Evolutionary conservation across 2,797 vertebrate genomes (phyloP).

Genomic region (Sebastes kiyomatsui): DNA sequence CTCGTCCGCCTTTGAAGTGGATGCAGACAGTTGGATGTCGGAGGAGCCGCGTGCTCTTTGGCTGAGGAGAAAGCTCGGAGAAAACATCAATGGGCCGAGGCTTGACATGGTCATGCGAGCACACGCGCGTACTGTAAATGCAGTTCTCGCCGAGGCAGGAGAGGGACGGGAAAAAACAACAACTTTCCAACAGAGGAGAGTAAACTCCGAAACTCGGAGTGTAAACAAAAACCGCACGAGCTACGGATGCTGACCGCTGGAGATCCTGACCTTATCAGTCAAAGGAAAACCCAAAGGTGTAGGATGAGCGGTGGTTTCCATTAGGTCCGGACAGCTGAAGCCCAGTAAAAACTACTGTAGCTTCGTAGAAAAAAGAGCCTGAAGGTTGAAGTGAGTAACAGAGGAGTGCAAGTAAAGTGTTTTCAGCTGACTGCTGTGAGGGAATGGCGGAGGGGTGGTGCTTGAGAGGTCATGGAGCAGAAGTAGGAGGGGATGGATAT

Average conservation of each 20-base stretch:
- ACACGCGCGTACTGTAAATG: slow-evolving; percentile 20
- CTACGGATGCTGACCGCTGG: slow-evolving; percentile 10
- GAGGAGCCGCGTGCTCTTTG: slow-evolving; percentile 43
- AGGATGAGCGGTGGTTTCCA: slow-evolving; percentile 32
- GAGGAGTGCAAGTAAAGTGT: slow-evolving; percentile 14
- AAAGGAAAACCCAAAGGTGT: slow-evolving; percentile 45
- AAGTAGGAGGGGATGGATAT: slow-evolving; percentile 36
- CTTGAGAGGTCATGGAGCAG: slow-evolving; percentile 33
- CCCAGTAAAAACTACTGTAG: slow-evolving; percentile 20
- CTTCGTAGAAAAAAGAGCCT: slow-evolving; percentile 14
- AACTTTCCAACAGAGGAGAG: slow-evolving; percentile 29
- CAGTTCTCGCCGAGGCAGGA: slow-evolving; percentile 8
- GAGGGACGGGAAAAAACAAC: background rate
- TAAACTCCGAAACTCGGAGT: slow-evolving; percentile 28
- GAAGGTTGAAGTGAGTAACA: slow-evolving; percentile 40
- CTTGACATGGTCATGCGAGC: slow-evolving; percentile 45
- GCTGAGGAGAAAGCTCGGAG: slow-evolving; percentile 47
- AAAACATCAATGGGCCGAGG: slow-evolving; percentile 56
- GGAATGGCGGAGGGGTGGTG: background rate
- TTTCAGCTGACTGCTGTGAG: slow-evolving; percentile 42
- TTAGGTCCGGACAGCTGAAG: slow-evolving; percentile 49
- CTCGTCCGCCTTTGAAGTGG: slow-evolving; percentile 67
- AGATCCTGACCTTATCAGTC: slow-evolving; percentile 65
- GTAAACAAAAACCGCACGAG: slow-evolving; percentile 62
- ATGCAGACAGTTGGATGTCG: slow-evolving; percentile 61